These are phyloP conservation scores for Beaufortia kweichowensis DNA, from an alignment of 2,113 vertebrate genomes.

Conservation along the genomic window DNA sequence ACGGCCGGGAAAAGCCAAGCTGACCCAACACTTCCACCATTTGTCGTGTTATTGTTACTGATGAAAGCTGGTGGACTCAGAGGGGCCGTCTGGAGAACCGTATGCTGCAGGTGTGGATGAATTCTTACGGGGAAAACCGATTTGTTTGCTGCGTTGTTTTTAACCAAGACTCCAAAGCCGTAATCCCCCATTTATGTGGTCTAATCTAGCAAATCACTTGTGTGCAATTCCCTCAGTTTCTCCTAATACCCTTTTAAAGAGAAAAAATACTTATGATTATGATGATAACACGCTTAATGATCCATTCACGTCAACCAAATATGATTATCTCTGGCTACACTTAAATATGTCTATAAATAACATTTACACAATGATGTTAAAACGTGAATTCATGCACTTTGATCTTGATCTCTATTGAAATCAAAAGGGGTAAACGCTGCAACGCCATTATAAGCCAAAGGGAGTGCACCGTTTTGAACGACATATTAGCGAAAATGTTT, in stretches of 20 bases:
- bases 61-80: slow-evolving; percentile 94
- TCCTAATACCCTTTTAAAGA: slow-evolving; percentile 64
- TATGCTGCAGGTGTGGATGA: slow-evolving; percentile 96
- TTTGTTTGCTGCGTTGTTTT: slow-evolving; percentile 97
- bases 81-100: slow-evolving; percentile 91
- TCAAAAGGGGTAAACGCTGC: background rate
- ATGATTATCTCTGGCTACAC: slow-evolving; percentile 20
- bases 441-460: slow-evolving; percentile 3
- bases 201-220: slow-evolving; percentile 63
- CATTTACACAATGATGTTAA: background rate
- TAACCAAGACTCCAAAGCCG: slow-evolving; percentile 99
- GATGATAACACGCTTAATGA: background rate
- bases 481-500: slow-evolving; percentile 14
- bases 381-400: background rate
- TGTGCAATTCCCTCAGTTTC: slow-evolving; percentile 65
- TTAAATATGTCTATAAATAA: background rate
- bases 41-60: slow-evolving; percentile 94
- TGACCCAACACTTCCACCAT: slow-evolving; percentile 88
- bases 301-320: slow-evolving; percentile 27
- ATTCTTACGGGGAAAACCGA: slow-evolving; percentile 97
- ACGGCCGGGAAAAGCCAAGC: slow-evolving; percentile 96
- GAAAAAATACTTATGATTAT: slow-evolving; percentile 16
- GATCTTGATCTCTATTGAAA: background rate
- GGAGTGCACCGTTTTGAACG: slow-evolving; percentile 21
- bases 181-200: slow-evolving; percentile 98